Base-by-base conservation (phyloP, 2,113 vertebrate genomes). In the Reinhardtius hippoglossoides region DNA sequence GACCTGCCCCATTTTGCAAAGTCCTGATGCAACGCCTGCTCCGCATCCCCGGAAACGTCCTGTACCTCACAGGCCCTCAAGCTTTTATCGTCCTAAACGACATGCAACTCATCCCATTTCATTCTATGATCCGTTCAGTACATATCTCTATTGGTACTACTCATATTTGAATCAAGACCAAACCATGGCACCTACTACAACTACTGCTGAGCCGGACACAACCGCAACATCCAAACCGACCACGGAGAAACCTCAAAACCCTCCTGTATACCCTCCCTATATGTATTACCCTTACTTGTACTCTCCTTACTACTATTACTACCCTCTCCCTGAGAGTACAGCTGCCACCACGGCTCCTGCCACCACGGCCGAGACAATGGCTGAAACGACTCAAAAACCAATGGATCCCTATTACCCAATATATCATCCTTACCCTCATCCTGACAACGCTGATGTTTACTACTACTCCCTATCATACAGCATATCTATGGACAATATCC, bases 1-100 rank as follows among this genome's bases (percentile, higher is more conserved):
- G 0, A 37, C 4, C 57, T 91, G 92, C 27, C 57, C 75, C 3
- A 5, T 71, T 1, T 15, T 5, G 0, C 37, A 23, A 16, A 35
- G 15, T 20, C 6, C 26, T 78, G 23, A 46, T 9, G 0, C 3
- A 15, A 62, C 21, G 9, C 13, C 64, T 62, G 0, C 20, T 13
- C 37, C 9, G 2, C 46, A 67, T 37, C 42, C 71, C 6, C 3
- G 2, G 24, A 31, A 5, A 35, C 16, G 15, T 26, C 2, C 23
- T 24, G n/a, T 52, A 16, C 48, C 58, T 46, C 52, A 3, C 8
- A 18, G 16, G 3, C 16, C 46, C 10, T 18, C 1, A 56, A 44
- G 31, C 10, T 26, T 18, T 1, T 24, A 44, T 57, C 76, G 71
- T 14, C 42, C 12, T 1, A 84, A 74, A 23, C 14, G 67, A 0